Evolutionary conservation across 1,140 invertebrate genomes (phyloP).

Genomic region (Drosophila nasuta): DNA sequence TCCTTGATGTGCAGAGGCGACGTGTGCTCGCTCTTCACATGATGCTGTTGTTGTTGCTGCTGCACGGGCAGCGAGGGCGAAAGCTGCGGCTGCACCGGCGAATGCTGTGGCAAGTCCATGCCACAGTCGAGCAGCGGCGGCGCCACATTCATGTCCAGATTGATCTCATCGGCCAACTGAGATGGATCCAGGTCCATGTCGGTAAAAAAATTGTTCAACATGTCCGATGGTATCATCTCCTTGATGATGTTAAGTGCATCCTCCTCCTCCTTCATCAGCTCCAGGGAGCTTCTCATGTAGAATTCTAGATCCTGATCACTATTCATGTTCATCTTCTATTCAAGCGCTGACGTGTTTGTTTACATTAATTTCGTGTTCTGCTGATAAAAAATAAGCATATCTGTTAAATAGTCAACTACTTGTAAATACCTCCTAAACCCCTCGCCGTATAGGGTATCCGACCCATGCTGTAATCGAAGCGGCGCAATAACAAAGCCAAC

Average conservation of each 20-base stretch:
- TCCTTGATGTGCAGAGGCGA: slow-evolving; percentile 69
- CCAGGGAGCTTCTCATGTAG: slow-evolving; percentile 50
- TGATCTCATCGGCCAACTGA: slow-evolving; percentile 48
- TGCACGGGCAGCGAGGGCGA: slow-evolving; percentile 23
- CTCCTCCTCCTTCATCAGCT: slow-evolving; percentile 72
- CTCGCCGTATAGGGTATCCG: slow-evolving; percentile 3
- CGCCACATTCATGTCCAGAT: slow-evolving; percentile 42
- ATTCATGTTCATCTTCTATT: slow-evolving; percentile 15
- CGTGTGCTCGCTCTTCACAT: slow-evolving; percentile 62
- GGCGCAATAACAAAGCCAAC: slow-evolving; percentile 58
- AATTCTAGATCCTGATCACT: slow-evolving; percentile 49
- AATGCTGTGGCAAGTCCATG: slow-evolving; percentile 36
- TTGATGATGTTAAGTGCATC: slow-evolving; percentile 76
- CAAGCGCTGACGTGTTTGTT: slow-evolving; percentile 9
- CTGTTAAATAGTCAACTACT: slow-evolving; percentile 1
- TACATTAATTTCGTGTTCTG: slow-evolving; percentile 24
- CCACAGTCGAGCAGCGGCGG: slow-evolving; percentile 30
- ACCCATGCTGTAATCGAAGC: slow-evolving; percentile 48
- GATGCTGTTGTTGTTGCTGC: slow-evolving; percentile 12
- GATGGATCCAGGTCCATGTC: slow-evolving; percentile 68
- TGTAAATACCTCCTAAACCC: neutral
- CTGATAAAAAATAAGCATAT: slow-evolving; percentile 31
- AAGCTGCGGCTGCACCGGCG: slow-evolving; percentile 9
- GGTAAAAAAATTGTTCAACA: slow-evolving; percentile 72
- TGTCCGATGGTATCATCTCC: slow-evolving; percentile 74